Base-by-base conservation (phyloP, 2,113 vertebrate species). In the Harpagus bidentatus region DNA sequence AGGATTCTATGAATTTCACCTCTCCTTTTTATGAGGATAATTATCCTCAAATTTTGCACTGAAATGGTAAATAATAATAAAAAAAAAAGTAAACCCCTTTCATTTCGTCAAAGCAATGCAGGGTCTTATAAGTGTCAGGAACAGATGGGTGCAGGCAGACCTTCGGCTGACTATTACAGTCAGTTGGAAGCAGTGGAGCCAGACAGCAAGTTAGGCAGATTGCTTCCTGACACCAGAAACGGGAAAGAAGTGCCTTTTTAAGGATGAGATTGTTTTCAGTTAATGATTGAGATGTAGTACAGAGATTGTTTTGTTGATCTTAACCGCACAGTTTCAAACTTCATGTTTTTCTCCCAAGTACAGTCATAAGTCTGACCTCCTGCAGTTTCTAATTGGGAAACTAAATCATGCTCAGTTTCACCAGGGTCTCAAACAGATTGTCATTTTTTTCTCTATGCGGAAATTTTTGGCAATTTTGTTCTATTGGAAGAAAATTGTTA, bases 371-470 rank as follows among this genome's bases (percentile, higher is more conserved):
- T 65, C 22, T 62, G 63, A 29, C 22, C 42, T 83, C 52, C 48
- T 28, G 7, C 20, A 16, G 82, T 92, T 86, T 90, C 31, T 82
- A n/a, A 13, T 11, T 59, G 38, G 29, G 47, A 45, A 86, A 17
- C 4, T 29, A 32, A 78, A 43, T 25, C 18, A 15, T 26, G 3
- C 10, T 78, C 42, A 15, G 10, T 28, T 72, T 88, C 50, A 31
- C n/a, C 4, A 3, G 19, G 32, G 22, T 61, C n/a, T 85, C 48
- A 21, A 80, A 31, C 34, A 82, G 58, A 31, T 28, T 70, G 13
- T 38, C 12, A 3, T 25, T 5, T 26, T 69, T 70, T 45, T n/a
- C 8, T 38, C 5, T 31, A 2, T 0, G 0, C 32, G 29, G 43
- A 45, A 5, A 36, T 87, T 65, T 26, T 12, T 0, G 1, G 6